Evolutionary conservation across 2,113 vertebrate genomes (phyloP), one percentile per base, ranked within the genome.

Genomic region (Osmerus mordax): DNA sequence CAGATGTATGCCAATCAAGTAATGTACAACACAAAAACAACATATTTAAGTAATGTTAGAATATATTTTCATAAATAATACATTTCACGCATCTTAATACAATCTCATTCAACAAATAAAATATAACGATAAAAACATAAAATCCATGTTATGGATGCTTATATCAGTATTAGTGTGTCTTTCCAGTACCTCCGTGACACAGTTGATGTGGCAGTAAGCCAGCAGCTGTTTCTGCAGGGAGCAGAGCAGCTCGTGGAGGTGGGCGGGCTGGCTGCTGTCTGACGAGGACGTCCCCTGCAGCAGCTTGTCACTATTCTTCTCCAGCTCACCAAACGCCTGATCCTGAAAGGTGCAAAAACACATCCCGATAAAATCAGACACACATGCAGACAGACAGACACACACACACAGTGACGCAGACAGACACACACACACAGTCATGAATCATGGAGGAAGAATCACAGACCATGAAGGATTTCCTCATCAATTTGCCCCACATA

Each of bases 281-380:
- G 96, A 96, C 0, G 97, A 93, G 0, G 97, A 98, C 3, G 91
- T 91, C 71, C 94, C 95, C 69, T 95, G 92, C 56, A 96, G 92
- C 79, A 96, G 91, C 79, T 99, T 99, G 82, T 99, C 97, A 70
- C 97, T 99, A 88, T 99, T 99, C 84, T 99, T 99, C 89, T 99
- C 97, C 89, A 99, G 89, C 81, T 99, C 97, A 25, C 97, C 97
- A 62, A 99, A 97, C 0, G 97, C 97, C 89, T 97, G 97, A 81
- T 99, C 97, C 97, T 99, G 82, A 4, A 55, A 47, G 41, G 41
- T 11, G 7, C 41, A 9, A 47, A 9, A 47, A 47, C 41, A 47
- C 41, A 47, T 47, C 41, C 9, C 41, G 1, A 47, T 47, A 3
- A 79, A 13, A 25, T 13, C 12, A 53, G 18, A 69, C 23, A 68